phyloP scores from a whole-genome alignment of 2,113 vertebrate species.

The Silurus glanis region DNA sequence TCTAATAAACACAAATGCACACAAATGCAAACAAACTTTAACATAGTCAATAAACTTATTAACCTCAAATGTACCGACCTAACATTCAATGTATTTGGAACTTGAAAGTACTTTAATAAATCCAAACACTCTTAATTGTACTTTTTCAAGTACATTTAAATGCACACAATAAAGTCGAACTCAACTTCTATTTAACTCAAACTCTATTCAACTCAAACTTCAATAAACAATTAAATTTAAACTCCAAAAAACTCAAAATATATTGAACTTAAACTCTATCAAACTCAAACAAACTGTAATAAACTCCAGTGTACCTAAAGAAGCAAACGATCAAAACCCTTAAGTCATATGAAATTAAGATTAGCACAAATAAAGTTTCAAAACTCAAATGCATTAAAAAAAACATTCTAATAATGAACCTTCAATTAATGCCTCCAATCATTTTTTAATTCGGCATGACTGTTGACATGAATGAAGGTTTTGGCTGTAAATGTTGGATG shows the following conservation, averaged over 20 bases:
- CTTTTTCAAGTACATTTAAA: background rate
- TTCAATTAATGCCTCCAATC: background rate
- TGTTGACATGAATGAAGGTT: background rate
- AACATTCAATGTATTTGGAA: too few species aligned
- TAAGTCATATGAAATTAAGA: background rate
- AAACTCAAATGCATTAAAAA: background rate
- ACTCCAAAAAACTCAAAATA: background rate
- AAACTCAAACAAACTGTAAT: background rate
- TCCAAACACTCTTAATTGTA: too few species aligned
- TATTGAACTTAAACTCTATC: background rate
- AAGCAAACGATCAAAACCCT: background rate
- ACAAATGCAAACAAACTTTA: too few species aligned
- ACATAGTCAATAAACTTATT: background rate
- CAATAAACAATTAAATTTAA: background rate
- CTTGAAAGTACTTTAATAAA: background rate
- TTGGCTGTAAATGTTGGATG: slow-evolving; percentile 5
- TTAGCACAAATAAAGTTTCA: background rate
- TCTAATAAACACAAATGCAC: too few species aligned
- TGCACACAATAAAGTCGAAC: background rate
- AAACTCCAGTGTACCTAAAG: background rate
- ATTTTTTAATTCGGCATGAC: background rate
- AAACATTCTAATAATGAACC: background rate
- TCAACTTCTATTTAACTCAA: background rate
- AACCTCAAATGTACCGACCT: background rate
- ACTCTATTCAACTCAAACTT: background rate